Percentiles rank a stretch among this genome's conserved stretches.
Conservation (phyloP, 2,888 invertebrate genomes). For the Rhaphigaster nebulosa region DNA sequence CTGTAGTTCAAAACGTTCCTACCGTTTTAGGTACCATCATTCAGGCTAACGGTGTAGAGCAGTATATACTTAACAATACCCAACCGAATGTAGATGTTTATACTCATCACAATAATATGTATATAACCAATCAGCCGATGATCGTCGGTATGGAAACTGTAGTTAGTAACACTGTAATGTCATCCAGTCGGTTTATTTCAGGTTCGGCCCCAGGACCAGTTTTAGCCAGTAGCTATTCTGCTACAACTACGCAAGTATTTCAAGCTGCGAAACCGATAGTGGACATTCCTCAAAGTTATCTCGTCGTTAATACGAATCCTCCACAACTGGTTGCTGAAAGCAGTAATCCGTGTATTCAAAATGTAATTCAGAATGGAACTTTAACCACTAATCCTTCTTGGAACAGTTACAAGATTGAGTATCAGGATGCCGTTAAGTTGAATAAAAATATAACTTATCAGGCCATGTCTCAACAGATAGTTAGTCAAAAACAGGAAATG, state of each 20-base stretch:
- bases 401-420: constrained; percentile 64
- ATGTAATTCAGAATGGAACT: constrained; percentile 56
- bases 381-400: constrained; percentile 60
- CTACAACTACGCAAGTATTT: constrained; percentile 86
- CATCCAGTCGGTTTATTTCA: constrained; percentile 84
- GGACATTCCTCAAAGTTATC: constrained; percentile 65
- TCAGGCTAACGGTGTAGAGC: constrained; percentile 73
- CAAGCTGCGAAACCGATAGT: constrained; percentile 82
- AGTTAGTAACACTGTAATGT: constrained; percentile 90
- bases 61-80: constrained; percentile 66
- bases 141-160: constrained; percentile 89
- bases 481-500: constrained; percentile 63
- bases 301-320: constrained; percentile 65
- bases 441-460: constrained; percentile 64
- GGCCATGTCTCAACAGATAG: constrained; percentile 62
- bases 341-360: constrained; percentile 53
- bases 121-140: constrained; percentile 75
- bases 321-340: constrained; percentile 55
- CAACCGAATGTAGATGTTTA: constrained; percentile 74
- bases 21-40: constrained; percentile 74
- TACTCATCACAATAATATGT: constrained; percentile 71
- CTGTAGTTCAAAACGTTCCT: constrained; percentile 67
- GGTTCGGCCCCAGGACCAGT: constrained; percentile 82
- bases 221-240: constrained; percentile 86
- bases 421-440: constrained; percentile 63